Evolutionary conservation across 2,797 vertebrate species (phyloP), one percentile per base, ranked within the genome.

Genomic region (Myiotriccus ornatus): DNA sequence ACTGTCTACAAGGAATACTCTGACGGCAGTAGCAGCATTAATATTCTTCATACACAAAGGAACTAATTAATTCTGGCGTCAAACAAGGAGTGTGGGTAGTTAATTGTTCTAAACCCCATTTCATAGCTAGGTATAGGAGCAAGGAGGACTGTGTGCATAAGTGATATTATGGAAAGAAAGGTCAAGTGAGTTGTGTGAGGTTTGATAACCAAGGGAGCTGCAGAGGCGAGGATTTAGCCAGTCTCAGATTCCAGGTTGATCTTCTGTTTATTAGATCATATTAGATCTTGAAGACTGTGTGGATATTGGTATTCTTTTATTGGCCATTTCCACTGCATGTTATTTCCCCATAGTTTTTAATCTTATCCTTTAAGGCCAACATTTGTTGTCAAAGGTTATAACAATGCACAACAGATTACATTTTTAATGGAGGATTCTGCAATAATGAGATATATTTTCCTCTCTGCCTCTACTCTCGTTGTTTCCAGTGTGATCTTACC

Each of bases 1-100:
- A 25, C 67, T 83, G 64, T 74, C 88, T 90, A 60, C 65, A 84
- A 94, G 44, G 68, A 93, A 84, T 89, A 81, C 52, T 82, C 63
- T 67, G 64, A 79, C 79, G 50, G 56, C 90, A 94, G 50, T 39
- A 79, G 30, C 68, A 92, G 59, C 63, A 68, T 82, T 93, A 90
- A 53, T 77, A 84, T 63, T 91, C 57, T 78, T 95, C 14, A 2
- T 76, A 49, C 44, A 79, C 74, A 79, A 94, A 79, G 49, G 59
- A 93, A 59, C 74, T 80, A 90, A 96, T 95, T 93, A 95, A 84
- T 90, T 94, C 57, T 88, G 69, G 19, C 74, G 53, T 94, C 74
- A 90, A 79, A 82, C 81, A 71, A 87, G n/a, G 65, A 76, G 22
- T 60, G 64, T 87, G 81, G 67, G 63, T 84, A 82, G 70, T 70